Base-by-base conservation (phyloP, 1,140 invertebrate genomes). In the Venturia canescens region DNA sequence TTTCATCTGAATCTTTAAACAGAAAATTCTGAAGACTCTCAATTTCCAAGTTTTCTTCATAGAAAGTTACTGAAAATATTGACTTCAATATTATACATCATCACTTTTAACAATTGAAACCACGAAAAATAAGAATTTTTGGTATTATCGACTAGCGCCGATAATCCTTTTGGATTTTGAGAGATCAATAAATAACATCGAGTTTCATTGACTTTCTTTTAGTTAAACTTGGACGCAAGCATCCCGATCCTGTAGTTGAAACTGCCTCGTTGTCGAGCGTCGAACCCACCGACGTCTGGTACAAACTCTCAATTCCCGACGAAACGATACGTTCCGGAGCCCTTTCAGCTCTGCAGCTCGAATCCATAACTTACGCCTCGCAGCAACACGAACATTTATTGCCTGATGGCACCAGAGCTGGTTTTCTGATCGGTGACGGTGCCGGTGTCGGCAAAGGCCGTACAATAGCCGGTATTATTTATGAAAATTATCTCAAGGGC, bases 191-290 rank as follows among this genome's bases (percentile, higher is more conserved):
- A 34, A 34, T 34, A 34, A 34, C 7, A 34, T 34, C 3, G 31
- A 34, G 31, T 34, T 34, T 34, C 81, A 80, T 81, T 86, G 11
- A n/a, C 80, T 29, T 21, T 15, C 16, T 63, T 72, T 53, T 86
- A 97, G 96, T 99, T 83, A 98, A 98, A 92, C 92, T 99, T 70
- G 99, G 99, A 5, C 94, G 95, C 80, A 97, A 97, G 87, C 99
- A 99, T 94, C 99, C 99, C 0, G 99, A 99, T 93, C 97, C 98
- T n/a, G 98, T 99, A 15, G 99, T 99, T 23, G 99, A 99, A 92
- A 99, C 99, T 0, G 98, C 98, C 44, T 99, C 98, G 0, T 93
- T 99, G 48, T 98, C 98, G 0, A 98, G 97, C 83, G 98, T 99
- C 69, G 96, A 98, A 87, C 97, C 99, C 2, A 97, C 97, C 6